These are phyloP conservation scores for Bilobella aurantiaca DNA, from an alignment of 1,140 invertebrate genomes.

Conservation along the genomic window DNA sequence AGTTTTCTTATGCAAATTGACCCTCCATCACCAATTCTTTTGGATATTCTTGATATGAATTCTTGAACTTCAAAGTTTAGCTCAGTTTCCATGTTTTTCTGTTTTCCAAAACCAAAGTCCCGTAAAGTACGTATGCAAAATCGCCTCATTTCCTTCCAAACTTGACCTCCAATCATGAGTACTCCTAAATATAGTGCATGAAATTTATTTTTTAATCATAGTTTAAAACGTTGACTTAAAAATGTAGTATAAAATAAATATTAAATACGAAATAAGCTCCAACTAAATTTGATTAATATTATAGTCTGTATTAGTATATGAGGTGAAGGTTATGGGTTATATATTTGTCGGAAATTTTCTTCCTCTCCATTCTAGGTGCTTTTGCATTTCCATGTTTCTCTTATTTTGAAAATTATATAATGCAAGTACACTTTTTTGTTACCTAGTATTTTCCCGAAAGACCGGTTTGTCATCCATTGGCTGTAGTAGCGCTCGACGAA, in stretches of 20 bases:
- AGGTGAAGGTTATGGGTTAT: too few species aligned
- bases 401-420: background rate
- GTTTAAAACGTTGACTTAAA: too few species aligned
- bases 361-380: too few species aligned
- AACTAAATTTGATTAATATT: too few species aligned
- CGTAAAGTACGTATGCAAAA: constrained; percentile 65
- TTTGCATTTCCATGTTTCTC: too few species aligned
- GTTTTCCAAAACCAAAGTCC: constrained; percentile 67
- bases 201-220: too few species aligned
- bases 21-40: constrained; percentile 22
- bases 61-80: constrained; percentile 56
- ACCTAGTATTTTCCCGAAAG: constrained; percentile 8
- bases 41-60: constrained; percentile 36
- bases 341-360: too few species aligned
- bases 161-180: constrained; percentile 56
- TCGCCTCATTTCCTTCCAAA: constrained; percentile 71
- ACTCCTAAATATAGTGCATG: too few species aligned
- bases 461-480: background rate
- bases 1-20: constrained; percentile 30
- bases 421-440: too few species aligned
- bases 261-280: too few species aligned
- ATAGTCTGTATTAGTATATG: too few species aligned
- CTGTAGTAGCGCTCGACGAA: constrained; percentile 1
- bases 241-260: too few species aligned
- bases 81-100: constrained; percentile 54